Evolutionary conservation across 2,113 vertebrate genomes (phyloP), one percentile per base, ranked within the genome.

Genomic region (Laterallus jamaicensis): DNA sequence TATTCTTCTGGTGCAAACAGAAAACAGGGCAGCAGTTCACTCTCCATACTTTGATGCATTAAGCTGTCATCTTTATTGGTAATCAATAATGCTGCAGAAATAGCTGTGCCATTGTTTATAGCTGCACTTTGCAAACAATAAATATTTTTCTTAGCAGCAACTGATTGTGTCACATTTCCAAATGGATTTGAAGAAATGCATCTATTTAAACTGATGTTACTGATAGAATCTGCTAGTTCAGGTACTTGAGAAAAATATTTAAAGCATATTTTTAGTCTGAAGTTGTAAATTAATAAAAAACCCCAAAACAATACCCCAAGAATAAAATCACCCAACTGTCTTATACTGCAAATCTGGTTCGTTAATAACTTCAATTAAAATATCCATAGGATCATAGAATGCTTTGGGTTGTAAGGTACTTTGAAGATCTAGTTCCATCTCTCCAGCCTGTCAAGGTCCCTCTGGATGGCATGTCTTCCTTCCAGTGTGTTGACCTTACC

Each of bases 11-110:
- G 62, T 79, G 59, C 71, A 90, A 71, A 44, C 5, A 92, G 64
- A 60, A 85, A 50, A 63, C 28, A 80, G 37, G 56, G 52, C 67
- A 88, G 87, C 67, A 42, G 40, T 80, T 88, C 12, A 24, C 37
- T 76, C 50, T 69, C 26, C n/a, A 14, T 13, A 11, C 31, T 63
- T 52, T 85, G 67, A 35, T 81, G 44, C 76, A 56, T 56, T 79
- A 64, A 82, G 71, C 93, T 81, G 32, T 60, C 32, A 14, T 88
- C 55, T 31, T 64, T 77, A 75, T n/a, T 56, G 67, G 10, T 68
- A 78, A 90, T 83, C 82, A 90, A 60, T 90, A 96, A 71, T 78
- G 60, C 56, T 83, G 67, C 93, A 96, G 56, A 80, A 96, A 59
- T 19, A 71, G 37, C 42, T 64, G 63, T 77, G 71, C 71, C 50